These are phyloP conservation scores for Epistrophella euchroma DNA, from an alignment of 2,888 invertebrate genomes.

Conservation along the genomic window DNA sequence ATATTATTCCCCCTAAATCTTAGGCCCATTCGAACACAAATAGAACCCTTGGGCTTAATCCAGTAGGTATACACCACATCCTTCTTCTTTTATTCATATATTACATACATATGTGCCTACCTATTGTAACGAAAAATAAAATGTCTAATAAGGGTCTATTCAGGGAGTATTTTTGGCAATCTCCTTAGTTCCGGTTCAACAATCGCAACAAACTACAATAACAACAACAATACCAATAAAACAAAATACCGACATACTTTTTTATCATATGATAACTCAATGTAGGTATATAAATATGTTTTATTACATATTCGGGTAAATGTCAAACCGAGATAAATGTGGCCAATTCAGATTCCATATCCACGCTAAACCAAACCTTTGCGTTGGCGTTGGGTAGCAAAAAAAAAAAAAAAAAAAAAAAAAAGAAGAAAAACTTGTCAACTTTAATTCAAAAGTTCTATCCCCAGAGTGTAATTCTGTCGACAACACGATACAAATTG, in stretches of 20 bases:
- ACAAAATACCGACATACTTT: conserved; percentile 51
- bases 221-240: conserved; percentile 47
- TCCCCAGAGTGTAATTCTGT: conserved; percentile 65
- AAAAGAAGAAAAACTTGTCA: conserved; percentile 60
- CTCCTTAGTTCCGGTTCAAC: conserved; percentile 42
- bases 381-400: neutral
- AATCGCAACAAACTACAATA: conserved; percentile 47
- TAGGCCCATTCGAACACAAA: conserved; percentile 48
- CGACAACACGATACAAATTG: conserved; percentile 72
- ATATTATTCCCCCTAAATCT: neutral
- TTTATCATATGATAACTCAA: conserved; percentile 54
- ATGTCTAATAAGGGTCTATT: conserved; percentile 63
- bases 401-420: neutral
- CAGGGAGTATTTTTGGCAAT: conserved; percentile 38
- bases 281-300: neutral
- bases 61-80: neutral
- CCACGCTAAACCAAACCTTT: conserved; percentile 3
- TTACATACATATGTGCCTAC: neutral
- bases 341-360: conserved; percentile 36
- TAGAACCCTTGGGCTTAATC: conserved; percentile 48
- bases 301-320: conserved; percentile 17
- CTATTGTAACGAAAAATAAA: conserved; percentile 10
- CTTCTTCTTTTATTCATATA: conserved; percentile 1
- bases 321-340: conserved; percentile 35
- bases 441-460: conserved; percentile 66